A percentile compares a stretch with the other conserved stretches of the same genome.
phyloP scores from a whole-genome alignment of 2,797 vertebrate species.

The Spinus pinus region DNA sequence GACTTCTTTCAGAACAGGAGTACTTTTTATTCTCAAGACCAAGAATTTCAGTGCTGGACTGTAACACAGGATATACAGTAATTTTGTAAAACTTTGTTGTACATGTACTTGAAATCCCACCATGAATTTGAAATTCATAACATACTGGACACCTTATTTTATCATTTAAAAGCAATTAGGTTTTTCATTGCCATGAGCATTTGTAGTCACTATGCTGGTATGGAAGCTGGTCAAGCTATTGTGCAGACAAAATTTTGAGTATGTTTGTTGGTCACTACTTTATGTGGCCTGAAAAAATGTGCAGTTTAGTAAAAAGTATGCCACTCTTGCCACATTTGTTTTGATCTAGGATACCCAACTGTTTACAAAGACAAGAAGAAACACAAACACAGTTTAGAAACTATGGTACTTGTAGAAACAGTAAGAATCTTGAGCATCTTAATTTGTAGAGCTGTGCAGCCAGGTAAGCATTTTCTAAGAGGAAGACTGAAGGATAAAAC shows the following conservation, averaged over 20 bases:
- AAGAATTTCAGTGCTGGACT: neutral
- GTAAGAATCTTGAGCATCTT: slow-evolving; percentile 75
- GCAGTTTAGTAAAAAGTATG: slow-evolving; percentile 1
- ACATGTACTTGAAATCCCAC: neutral
- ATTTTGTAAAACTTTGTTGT: neutral
- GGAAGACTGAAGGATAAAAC: neutral
- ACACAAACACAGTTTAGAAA: slow-evolving; percentile 79
- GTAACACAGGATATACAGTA: neutral
- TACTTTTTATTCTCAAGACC: neutral
- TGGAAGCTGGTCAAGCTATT: neutral
- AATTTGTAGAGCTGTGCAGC: slow-evolving; percentile 73
- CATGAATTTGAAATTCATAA: neutral
- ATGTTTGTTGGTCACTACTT: neutral
- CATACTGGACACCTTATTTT: neutral
- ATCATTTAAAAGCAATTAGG: neutral
- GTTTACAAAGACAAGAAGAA: slow-evolving; percentile 76
- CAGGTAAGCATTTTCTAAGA: slow-evolving; percentile 78
- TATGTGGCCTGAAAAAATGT: neutral
- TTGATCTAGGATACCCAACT: slow-evolving; percentile 81
- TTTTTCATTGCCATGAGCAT: neutral
- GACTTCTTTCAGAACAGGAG: neutral
- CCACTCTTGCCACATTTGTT: slow-evolving; percentile 80
- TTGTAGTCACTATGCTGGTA: neutral
- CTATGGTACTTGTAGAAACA: slow-evolving; percentile 79
- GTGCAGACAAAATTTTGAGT: neutral